Percentiles rank a stretch among this genome's conserved stretches.
phyloP scores from a whole-genome alignment of 2,797 vertebrate species.

The Typhlichthys eigenmanni region DNA sequence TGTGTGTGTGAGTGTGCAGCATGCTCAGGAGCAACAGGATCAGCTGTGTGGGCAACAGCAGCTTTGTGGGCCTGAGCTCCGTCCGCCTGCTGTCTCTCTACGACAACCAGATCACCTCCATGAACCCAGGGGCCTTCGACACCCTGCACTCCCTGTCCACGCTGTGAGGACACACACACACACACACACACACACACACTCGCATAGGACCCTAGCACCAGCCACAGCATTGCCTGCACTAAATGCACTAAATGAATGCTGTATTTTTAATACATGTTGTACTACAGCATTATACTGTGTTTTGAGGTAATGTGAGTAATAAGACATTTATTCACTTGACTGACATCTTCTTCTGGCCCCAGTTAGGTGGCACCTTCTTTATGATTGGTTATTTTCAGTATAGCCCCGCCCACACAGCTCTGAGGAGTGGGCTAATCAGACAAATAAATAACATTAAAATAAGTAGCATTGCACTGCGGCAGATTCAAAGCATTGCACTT shows the following conservation, averaged over 20 bases:
- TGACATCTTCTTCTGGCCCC: too few relatives aligned
- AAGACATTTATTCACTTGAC: too few relatives aligned
- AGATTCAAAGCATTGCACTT: too few relatives aligned
- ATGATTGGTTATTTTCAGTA: too few relatives aligned
- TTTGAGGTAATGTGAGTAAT: background rate
- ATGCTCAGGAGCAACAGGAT: slow-evolving; percentile 97
- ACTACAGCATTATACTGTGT: background rate
- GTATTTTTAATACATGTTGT: too few relatives aligned
- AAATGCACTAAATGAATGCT: background rate
- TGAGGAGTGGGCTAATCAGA: too few relatives aligned
- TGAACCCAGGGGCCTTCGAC: slow-evolving; percentile 92
- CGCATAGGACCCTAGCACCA: background rate
- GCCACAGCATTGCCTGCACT: background rate
- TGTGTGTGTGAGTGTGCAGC: slow-evolving; percentile 66
- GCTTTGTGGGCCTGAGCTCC: slow-evolving; percentile 93
- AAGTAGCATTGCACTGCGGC: too few relatives aligned
- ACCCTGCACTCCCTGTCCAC: slow-evolving; percentile 95
- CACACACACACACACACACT: background rate
- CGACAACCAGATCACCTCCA: slow-evolving; percentile 95
- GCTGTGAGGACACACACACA: slow-evolving; percentile 79
- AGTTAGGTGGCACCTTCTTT: too few relatives aligned
- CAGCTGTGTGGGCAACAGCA: slow-evolving; percentile 94
- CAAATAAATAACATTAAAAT: too few relatives aligned
- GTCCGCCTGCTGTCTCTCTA: slow-evolving; percentile 95
- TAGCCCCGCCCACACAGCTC: too few relatives aligned